These are phyloP conservation scores for Nyctalus aviator DNA, from an alignment of 2,797 vertebrate species.

Conservation along the genomic window DNA sequence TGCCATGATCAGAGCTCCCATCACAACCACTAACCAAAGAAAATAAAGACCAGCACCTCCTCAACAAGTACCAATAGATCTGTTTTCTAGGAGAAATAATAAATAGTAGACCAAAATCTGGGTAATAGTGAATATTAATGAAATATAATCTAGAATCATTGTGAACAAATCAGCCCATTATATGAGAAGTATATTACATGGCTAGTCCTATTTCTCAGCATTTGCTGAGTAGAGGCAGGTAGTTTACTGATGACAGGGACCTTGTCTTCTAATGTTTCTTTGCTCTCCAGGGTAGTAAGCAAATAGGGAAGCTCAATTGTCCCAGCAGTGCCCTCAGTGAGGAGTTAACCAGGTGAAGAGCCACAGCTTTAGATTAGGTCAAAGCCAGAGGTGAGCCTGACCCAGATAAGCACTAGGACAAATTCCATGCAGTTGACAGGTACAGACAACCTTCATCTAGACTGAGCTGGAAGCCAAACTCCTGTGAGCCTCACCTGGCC, in stretches of 20 bases:
- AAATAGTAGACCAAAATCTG: neutral
- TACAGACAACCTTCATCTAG: conserved; percentile 18
- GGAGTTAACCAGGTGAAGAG: conserved; percentile 16
- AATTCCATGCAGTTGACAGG: neutral
- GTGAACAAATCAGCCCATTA: neutral
- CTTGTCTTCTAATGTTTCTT: neutral
- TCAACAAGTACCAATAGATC: neutral
- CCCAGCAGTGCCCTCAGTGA: neutral
- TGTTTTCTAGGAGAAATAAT: neutral
- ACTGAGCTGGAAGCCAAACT: neutral
- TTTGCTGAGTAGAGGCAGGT: neutral
- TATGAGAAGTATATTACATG: neutral
- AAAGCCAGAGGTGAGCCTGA: neutral
- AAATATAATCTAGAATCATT: neutral
- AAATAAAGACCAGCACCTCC: neutral
- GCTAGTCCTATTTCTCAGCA: neutral
- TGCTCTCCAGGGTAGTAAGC: neutral
- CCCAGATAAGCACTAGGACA: neutral
- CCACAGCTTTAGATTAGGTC: neutral
- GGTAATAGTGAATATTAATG: neutral
- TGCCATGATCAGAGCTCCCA: neutral
- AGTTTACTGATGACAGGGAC: neutral
- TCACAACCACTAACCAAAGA: neutral
- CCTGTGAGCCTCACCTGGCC: neutral
- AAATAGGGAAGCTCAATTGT: neutral